These are phyloP conservation scores for Diarsia mendica DNA, from an alignment of 2,888 invertebrate species.

Conservation along the genomic window DNA sequence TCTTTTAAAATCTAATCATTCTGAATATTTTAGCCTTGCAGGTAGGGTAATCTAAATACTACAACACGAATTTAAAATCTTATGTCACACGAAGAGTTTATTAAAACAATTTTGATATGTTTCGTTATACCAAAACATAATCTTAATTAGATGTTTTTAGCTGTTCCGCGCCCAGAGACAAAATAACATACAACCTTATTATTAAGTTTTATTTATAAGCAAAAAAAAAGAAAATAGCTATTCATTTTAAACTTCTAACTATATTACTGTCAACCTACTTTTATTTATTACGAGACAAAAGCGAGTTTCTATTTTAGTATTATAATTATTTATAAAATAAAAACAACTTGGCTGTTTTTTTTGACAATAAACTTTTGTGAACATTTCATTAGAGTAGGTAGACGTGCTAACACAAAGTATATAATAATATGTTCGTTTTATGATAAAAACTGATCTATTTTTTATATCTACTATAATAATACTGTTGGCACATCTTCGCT, in stretches of 20 bases:
- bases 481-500: constrained; percentile 36
- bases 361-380: constrained; percentile 25
- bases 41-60: constrained; percentile 50
- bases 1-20: neutral
- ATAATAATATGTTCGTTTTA: neutral
- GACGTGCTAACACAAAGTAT: constrained; percentile 32
- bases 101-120: constrained; percentile 50
- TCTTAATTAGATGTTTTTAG: constrained; percentile 13
- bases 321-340: constrained; percentile 31
- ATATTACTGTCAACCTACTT: constrained; percentile 71
- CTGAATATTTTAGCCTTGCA: neutral
- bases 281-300: constrained; percentile 67
- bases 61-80: constrained; percentile 53
- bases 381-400: neutral
- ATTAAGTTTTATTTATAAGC: constrained; percentile 81
- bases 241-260: constrained; percentile 62
- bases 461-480: neutral
- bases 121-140: constrained; percentile 21
- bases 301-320: constrained; percentile 77
- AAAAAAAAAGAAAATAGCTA: constrained; percentile 71
- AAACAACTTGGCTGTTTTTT: constrained; percentile 59
- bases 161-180: constrained; percentile 55
- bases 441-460: neutral
- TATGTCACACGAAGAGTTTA: constrained; percentile 49
- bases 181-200: constrained; percentile 82